Evolutionary conservation across 2,113 vertebrate genomes (phyloP), one percentile per base, ranked within the genome.

Genomic region (Seriola aureovittata): DNA sequence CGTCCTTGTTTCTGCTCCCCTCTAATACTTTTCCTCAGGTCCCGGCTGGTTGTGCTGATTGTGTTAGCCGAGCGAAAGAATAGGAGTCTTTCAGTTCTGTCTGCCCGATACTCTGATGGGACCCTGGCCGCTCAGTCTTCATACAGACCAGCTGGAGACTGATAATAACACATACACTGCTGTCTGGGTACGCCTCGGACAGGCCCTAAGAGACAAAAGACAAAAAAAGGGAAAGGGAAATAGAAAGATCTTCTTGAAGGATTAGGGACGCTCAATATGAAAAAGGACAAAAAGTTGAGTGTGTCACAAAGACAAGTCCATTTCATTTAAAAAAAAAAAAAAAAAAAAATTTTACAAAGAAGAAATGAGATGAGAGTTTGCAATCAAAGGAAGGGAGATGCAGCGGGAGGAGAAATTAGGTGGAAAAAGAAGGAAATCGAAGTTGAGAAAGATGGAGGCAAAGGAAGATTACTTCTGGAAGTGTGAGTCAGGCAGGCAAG

Each of bases 21-120:
- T 79, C 66, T 78, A 86, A 91, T 85, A 82, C 76, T 86, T 83
- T 74, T 88, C 63, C 85, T 88, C 88, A 83, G 81, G 85, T 89
- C 84, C 83, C 78, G 82, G 76, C 84, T 88, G 84, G 77, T 79
- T 74, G 81, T 83, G 86, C 67, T 50, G 87, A 91, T 88, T 89
- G 87, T 88, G 79, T 88, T 81, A 85, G 81, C 82, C 21, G 42
- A 60, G 78, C 11, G 14, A 57, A 86, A 88, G 85, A 91, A 89
- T 69, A 42, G 75, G 59, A 86, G 59, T 73, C 75, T 87, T 86
- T 91, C 86, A 71, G 25, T 87, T 82, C 58, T 54, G 75, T 78
- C 73, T 81, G 71, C 57, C 73, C 63, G 78, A 78, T 66, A n/a
- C 79, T 85, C 87, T 85, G 90, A 89, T 81, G 87, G 87, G 85